These are phyloP conservation scores for Edolisoma coerulescens DNA, from an alignment of 2,113 vertebrate genomes.

Conservation along the genomic window DNA sequence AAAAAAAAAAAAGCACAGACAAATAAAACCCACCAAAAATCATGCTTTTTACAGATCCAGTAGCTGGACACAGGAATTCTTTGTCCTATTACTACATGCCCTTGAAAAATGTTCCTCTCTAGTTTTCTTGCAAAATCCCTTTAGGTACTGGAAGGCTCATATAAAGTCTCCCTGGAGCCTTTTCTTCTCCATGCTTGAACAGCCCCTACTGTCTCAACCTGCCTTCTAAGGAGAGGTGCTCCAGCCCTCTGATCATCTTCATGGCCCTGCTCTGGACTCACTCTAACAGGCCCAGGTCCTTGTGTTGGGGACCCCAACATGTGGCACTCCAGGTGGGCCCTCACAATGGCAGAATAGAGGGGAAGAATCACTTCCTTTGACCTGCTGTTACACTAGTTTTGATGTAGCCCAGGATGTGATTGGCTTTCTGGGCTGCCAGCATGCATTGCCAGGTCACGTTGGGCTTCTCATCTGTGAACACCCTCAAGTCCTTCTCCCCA, in stretches of 20 bases:
- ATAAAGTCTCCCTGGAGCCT: not conserved
- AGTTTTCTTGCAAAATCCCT: not conserved
- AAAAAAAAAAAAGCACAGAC: not conserved
- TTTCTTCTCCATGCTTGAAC: not conserved
- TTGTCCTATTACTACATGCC: not conserved
- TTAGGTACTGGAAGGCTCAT: not conserved
- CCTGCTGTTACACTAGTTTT: not conserved
- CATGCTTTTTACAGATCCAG: not conserved
- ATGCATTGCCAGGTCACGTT: not conserved
- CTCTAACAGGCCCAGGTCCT: not conserved
- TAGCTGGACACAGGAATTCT: not conserved
- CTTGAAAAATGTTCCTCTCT: not conserved
- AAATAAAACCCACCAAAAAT: not conserved
- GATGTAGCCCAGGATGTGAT: not conserved
- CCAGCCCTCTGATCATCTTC: not conserved
- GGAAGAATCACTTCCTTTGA: not conserved
- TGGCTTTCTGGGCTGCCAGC: not conserved
- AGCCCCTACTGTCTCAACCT: not conserved
- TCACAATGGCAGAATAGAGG: not conserved
- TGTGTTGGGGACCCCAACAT: not conserved
- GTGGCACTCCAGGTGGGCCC: fast-evolving
- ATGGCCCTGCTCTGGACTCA: not conserved
- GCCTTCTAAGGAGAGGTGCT: not conserved
- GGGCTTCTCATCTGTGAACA: not conserved
- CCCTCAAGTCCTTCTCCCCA: not conserved